phyloP scores from a whole-genome alignment of 2,113 vertebrate genomes.

The Pteropus alecto region DNA sequence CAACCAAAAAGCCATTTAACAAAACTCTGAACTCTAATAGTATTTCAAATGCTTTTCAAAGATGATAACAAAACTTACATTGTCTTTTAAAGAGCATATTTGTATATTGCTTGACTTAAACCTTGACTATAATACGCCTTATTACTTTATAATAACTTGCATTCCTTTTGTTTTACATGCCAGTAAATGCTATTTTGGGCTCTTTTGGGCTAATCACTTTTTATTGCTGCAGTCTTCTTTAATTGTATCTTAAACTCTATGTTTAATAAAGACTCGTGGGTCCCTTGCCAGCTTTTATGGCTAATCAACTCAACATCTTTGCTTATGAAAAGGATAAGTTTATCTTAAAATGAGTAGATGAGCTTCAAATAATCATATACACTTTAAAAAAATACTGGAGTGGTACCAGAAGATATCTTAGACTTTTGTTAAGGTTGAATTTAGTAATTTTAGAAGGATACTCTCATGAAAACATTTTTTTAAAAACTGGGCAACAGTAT shows the following conservation, averaged over 20 bases:
- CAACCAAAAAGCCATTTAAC: conserved; percentile 31
- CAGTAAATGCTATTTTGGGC: neutral
- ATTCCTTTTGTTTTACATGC: neutral
- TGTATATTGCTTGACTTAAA: neutral
- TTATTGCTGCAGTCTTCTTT: neutral
- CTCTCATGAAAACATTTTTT: neutral
- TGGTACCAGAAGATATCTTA: neutral
- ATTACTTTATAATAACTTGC: neutral
- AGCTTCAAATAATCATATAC: neutral
- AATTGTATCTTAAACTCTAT: neutral
- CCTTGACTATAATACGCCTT: neutral
- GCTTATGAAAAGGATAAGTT: neutral
- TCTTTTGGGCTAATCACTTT: neutral
- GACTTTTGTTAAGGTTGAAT: neutral
- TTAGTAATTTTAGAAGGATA: neutral
- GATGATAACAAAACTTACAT: neutral
- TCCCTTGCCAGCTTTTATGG: neutral
- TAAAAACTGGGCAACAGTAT: neutral
- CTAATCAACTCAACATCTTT: neutral
- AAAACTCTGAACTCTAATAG: neutral
- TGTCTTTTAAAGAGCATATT: neutral
- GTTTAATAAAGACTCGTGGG: neutral
- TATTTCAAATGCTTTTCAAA: neutral
- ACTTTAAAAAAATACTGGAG: neutral
- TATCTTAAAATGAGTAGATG: neutral